Conservation (phyloP, 2,797 vertebrate species). For the Gallirallus australis region DNA sequence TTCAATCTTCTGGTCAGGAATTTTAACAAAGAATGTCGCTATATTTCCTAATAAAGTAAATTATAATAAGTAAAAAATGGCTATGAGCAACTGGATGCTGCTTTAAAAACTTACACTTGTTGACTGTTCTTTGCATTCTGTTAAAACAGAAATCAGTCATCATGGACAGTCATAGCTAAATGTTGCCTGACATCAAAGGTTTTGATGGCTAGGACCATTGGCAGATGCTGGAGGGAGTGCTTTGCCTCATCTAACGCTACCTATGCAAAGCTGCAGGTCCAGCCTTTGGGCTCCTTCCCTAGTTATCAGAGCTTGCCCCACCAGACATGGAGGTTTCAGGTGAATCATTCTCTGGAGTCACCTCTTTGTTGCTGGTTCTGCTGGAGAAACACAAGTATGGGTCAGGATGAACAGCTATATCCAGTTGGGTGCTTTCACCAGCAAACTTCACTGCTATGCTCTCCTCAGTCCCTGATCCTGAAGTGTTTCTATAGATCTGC, state of each 20-base stretch:
- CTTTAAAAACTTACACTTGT: neutral
- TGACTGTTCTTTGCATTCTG: neutral
- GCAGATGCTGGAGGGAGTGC: neutral
- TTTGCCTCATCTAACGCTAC: neutral
- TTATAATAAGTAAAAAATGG: neutral
- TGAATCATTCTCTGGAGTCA: neutral
- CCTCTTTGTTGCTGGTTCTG: neutral
- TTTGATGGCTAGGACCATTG: neutral
- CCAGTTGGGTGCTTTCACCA: neutral
- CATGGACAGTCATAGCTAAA: neutral
- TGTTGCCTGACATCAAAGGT: neutral
- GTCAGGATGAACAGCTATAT: neutral
- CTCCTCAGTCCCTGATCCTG: neutral
- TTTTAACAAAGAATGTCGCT: neutral
- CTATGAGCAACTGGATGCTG: neutral
- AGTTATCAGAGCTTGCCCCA: neutral
- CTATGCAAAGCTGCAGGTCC: neutral
- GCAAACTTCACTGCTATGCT: neutral
- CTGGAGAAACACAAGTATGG: neutral
- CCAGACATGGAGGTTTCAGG: neutral
- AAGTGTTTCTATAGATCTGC: neutral
- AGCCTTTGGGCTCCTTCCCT: neutral
- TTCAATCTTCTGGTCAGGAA: neutral
- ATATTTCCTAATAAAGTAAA: neutral
- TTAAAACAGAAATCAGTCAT: neutral